These are phyloP conservation scores for Trachelus iudaicus DNA, from an alignment of 2,888 invertebrate species.

Conservation along the genomic window DNA sequence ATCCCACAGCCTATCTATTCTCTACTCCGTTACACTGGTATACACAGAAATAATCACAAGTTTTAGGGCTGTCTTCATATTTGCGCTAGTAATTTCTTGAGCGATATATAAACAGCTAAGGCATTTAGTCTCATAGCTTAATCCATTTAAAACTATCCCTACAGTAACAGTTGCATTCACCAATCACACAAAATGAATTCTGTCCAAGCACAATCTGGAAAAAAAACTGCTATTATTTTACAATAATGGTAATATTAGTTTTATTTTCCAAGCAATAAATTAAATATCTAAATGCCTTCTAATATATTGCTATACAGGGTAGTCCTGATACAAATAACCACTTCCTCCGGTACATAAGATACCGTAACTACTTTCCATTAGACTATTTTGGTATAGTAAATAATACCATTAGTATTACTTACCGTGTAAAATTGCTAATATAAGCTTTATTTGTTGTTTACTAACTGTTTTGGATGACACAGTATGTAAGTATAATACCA, in stretches of 20 bases:
- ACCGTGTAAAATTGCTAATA: not conserved
- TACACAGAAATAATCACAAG: constrained; percentile 25
- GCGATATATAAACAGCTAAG: not conserved
- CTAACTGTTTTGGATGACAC: constrained; percentile 45
- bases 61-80: constrained; percentile 13
- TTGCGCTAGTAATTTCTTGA: constrained; percentile 9
- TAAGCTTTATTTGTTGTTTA: constrained; percentile 21
- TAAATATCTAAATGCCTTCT: not conserved
- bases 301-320: not conserved
- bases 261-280: not conserved
- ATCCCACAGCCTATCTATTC: constrained; percentile 48
- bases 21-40: constrained; percentile 45
- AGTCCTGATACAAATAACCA: not conserved
- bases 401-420: not conserved
- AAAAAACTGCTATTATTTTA: not conserved
- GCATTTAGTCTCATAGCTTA: constrained; percentile 7
- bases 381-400: not conserved
- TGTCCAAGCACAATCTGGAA: not conserved
- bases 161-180: not conserved
- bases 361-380: not conserved
- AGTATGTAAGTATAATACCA: constrained; percentile 58
- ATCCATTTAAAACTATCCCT: not conserved
- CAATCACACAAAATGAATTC: not conserved
- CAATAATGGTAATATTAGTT: not conserved
- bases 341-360: not conserved